These are phyloP conservation scores for Phalacrocorax carbo DNA, from an alignment of 2,113 vertebrate genomes.

Conservation along the genomic window DNA sequence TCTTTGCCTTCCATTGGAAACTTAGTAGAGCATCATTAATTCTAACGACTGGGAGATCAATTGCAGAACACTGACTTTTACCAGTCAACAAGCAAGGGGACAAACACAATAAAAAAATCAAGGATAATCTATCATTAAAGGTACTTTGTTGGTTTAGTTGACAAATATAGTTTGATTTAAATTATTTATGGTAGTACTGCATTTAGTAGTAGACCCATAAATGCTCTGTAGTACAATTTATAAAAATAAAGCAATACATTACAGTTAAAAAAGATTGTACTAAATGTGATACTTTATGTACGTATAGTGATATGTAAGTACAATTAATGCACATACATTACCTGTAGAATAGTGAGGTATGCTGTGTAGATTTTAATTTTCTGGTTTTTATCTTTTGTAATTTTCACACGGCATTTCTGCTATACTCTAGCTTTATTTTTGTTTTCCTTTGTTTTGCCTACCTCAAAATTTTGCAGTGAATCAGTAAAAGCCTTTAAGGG, in stretches of 20 bases:
- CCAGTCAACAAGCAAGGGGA: neutral
- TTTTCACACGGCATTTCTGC: neutral
- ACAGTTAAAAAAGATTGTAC: neutral
- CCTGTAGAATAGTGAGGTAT: neutral
- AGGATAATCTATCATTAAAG: neutral
- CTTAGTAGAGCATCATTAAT: neutral
- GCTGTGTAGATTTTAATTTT: neutral
- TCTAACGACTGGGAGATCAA: neutral
- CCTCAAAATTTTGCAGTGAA: neutral
- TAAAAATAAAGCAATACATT: neutral
- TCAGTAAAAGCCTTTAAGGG: neutral
- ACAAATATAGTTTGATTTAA: slow-evolving; percentile 46
- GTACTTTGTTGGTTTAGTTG: neutral
- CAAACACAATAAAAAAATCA: neutral
- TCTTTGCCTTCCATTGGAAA: neutral
- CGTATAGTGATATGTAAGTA: neutral
- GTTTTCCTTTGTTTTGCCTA: neutral
- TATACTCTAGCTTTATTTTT: neutral
- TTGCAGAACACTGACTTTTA: slow-evolving; percentile 19
- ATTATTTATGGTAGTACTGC: slow-evolving; percentile 13
- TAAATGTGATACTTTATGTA: neutral
- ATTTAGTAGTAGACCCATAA: neutral
- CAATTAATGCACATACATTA: neutral
- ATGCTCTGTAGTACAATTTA: neutral
- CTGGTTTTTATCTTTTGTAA: neutral